Conservation (phyloP, 2,113 vertebrate species). For the Sander vitreus region DNA sequence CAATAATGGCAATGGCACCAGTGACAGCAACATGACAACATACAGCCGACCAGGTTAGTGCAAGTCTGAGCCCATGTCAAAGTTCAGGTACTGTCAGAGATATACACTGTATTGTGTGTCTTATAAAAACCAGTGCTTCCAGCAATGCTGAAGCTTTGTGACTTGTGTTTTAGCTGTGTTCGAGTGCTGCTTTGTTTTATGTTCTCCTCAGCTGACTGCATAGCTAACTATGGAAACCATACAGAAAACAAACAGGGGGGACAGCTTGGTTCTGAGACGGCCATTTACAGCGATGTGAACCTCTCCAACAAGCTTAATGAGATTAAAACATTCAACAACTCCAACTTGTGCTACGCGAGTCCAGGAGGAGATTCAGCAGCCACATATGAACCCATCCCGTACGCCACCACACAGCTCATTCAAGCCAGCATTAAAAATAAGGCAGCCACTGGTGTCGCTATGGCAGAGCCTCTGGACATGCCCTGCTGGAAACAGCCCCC, state of each 20-base stretch:
- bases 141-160: constrained; percentile 2
- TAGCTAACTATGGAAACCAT: constrained; percentile 97
- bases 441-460: constrained; percentile 45
- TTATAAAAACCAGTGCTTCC: constrained; percentile 6
- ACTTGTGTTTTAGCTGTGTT: constrained; percentile 30
- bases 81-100: not conserved
- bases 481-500: constrained; percentile 89
- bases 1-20: constrained; percentile 92
- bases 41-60: constrained; percentile 95
- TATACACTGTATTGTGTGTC: not conserved
- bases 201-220: constrained; percentile 91
- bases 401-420: constrained; percentile 96
- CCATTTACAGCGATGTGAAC: constrained; percentile 95
- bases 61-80: constrained; percentile 3
- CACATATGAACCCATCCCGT: constrained; percentile 91
- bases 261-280: constrained; percentile 91
- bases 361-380: constrained; percentile 85
- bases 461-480: constrained; percentile 86
- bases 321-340: constrained; percentile 96
- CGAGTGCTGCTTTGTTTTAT: constrained; percentile 36
- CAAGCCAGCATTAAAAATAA: constrained; percentile 92
- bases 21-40: constrained; percentile 94
- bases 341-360: constrained; percentile 91
- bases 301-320: constrained; percentile 96
- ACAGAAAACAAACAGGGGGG: constrained; percentile 93